phyloP scores from a whole-genome alignment of 2,888 invertebrate species.

The Aporophyla nigra region DNA sequence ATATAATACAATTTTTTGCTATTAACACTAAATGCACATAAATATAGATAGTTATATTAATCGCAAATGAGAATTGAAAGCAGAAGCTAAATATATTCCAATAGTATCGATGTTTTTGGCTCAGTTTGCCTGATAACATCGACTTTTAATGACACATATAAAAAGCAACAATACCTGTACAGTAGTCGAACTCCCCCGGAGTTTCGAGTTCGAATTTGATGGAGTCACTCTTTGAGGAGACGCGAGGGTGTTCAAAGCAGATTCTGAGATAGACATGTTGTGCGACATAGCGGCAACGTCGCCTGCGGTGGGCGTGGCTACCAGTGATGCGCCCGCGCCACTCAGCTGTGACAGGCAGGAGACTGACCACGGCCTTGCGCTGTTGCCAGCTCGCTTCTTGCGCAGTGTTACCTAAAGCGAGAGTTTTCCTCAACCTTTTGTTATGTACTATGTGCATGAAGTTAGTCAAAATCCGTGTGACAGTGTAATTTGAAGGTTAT shows the following conservation, averaged over 20 bases:
- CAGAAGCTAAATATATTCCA: neutral
- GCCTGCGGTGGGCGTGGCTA: conserved; percentile 82
- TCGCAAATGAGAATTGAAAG: neutral
- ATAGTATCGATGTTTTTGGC: neutral
- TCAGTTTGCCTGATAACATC: too few species aligned
- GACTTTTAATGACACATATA: neutral
- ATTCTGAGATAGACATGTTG: conserved; percentile 97
- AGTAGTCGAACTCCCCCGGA: conserved; percentile 88
- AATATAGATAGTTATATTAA: neutral
- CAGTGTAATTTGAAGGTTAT: conserved; percentile 26
- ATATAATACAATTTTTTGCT: neutral
- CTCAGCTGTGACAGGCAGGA: conserved; percentile 95
- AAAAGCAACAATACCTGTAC: conserved; percentile 80
- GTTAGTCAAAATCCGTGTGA: conserved; percentile 32
- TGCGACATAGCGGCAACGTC: conserved; percentile 86
- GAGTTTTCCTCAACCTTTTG: conserved; percentile 66
- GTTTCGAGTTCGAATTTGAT: conserved; percentile 84
- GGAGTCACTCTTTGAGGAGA: conserved; percentile 88
- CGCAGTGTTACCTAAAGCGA: conserved; percentile 91
- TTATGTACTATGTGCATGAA: conserved; percentile 69
- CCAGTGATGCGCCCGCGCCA: conserved; percentile 86
- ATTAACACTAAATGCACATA: conserved; percentile 17
- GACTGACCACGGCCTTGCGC: conserved; percentile 96
- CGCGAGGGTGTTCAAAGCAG: conserved; percentile 94
- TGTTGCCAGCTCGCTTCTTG: conserved; percentile 90